Base-by-base conservation (phyloP, 1,140 invertebrate species). In the Sycobia sp. region DNA sequence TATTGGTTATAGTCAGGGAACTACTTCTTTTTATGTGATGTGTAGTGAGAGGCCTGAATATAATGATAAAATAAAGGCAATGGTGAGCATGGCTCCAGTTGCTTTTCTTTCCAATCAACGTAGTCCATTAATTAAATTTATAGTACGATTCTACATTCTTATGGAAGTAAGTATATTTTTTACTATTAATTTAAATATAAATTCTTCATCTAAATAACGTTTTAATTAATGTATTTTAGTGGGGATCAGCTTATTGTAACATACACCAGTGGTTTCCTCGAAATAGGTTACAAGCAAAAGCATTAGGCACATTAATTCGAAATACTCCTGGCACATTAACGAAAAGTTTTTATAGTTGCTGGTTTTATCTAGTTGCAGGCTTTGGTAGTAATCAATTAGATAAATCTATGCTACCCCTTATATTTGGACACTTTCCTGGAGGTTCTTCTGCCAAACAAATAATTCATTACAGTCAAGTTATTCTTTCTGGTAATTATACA, bases 391-490 rank as follows among this genome's bases (percentile, higher is more conserved):
- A 82, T 69, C 79, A 81, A 23, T 53, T 81, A 10, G 78, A 81
- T 27, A 78, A 82, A 46, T 69, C 75, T 7, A 82, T 86, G 70
- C 49, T 86, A 1, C 82, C 85, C 5, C 75, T 89, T 0, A 89
- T 90, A 67, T 75, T 89, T 25, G 82, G 83, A 13, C 90, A 92
- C 68, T 87, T 87, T 62, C 91, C 91, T 0, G 87, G 89, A 22
- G 90, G 91, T 2, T 86, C 89, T 1, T 92, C 90, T 0, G 82
- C 85, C 0, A 84, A 86, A 63, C 90, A 89, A 67, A 76, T 93
- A 7, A 79, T 88, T 27, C 84, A 87, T 67, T 88, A 83, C 62
- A 80, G 84, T 2, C 87, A 89, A 71, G 80, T 75, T 23, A 80
- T 84, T 68, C 56, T 69, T 22, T 73, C 77, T 43, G 74, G 79